A percentile compares a stretch with the other conserved stretches of the same genome.
These are phyloP conservation scores for Nebria ingens DNA, from an alignment of 1,140 invertebrate genomes.

Conservation along the genomic window DNA sequence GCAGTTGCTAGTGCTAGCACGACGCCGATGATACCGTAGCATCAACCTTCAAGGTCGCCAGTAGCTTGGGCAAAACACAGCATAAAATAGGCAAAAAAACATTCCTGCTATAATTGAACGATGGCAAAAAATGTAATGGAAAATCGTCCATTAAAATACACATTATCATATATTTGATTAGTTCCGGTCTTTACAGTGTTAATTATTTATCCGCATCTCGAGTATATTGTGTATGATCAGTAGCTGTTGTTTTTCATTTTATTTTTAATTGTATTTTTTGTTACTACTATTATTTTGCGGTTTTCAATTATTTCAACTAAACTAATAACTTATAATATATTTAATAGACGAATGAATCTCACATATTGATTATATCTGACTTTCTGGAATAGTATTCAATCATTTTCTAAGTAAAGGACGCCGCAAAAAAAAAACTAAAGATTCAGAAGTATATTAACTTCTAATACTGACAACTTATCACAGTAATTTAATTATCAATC, in stretches of 20 bases:
- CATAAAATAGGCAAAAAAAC: background rate
- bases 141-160: constrained; percentile 4
- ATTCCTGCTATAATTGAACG: background rate
- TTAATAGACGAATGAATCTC: too few species aligned
- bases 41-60: background rate
- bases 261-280: background rate
- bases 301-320: too few species aligned
- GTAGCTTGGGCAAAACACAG: too few species aligned
- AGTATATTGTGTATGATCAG: background rate
- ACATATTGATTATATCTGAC: too few species aligned
- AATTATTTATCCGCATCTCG: background rate
- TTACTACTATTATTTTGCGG: too few species aligned
- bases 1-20: background rate
- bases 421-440: too few species aligned
- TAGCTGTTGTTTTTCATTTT: background rate
- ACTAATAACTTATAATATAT: too few species aligned
- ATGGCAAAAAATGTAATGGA: constrained; percentile 7
- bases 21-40: background rate
- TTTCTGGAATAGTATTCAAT: too few species aligned
- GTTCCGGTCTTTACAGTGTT: background rate
- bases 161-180: constrained; percentile 10
- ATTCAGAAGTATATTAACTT: too few species aligned
- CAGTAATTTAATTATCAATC: too few species aligned
- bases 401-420: too few species aligned
- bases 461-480: too few species aligned